A percentile compares a stretch with the other conserved stretches of the same genome.
These are phyloP conservation scores for Lycia hirtaria DNA, from an alignment of 2,888 invertebrate genomes.

Conservation along the genomic window DNA sequence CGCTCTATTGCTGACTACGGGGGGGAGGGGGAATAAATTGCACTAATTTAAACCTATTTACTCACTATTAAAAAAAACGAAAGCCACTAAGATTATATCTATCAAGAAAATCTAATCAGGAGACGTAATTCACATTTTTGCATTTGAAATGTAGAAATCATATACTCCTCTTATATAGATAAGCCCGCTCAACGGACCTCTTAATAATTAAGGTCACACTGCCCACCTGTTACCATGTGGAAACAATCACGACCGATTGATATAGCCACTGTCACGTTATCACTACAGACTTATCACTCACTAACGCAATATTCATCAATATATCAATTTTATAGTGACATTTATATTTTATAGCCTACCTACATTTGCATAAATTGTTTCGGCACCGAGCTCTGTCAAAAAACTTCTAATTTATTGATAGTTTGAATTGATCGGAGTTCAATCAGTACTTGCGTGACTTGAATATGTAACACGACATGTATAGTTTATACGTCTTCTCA, in stretches of 20 bases:
- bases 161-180: too few species aligned
- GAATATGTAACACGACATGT: slow-evolving; percentile 8
- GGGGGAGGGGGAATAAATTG: too few species aligned
- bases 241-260: slow-evolving; percentile 11
- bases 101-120: too few species aligned
- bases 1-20: too few species aligned
- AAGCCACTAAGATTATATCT: too few species aligned
- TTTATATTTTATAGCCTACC: slow-evolving; percentile 37
- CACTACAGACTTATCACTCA: slow-evolving; percentile 36
- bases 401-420: slow-evolving; percentile 37
- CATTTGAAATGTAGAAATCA: too few species aligned
- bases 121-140: too few species aligned
- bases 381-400: slow-evolving; percentile 36
- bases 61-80: too few species aligned
- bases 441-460: slow-evolving; percentile 7
- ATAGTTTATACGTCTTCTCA: too few species aligned
- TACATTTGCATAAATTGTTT: slow-evolving; percentile 40
- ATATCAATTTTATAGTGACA: slow-evolving; percentile 42
- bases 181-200: too few species aligned
- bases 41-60: too few species aligned
- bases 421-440: slow-evolving; percentile 20
- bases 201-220: slow-evolving; percentile 44
- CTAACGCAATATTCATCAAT: slow-evolving; percentile 42
- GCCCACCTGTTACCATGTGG: slow-evolving; percentile 16
- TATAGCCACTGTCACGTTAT: slow-evolving; percentile 35